Percentiles rank a stretch among this genome's conserved stretches.
phyloP scores from a whole-genome alignment of 2,888 invertebrate genomes.

The Drosophila ustulata region DNA sequence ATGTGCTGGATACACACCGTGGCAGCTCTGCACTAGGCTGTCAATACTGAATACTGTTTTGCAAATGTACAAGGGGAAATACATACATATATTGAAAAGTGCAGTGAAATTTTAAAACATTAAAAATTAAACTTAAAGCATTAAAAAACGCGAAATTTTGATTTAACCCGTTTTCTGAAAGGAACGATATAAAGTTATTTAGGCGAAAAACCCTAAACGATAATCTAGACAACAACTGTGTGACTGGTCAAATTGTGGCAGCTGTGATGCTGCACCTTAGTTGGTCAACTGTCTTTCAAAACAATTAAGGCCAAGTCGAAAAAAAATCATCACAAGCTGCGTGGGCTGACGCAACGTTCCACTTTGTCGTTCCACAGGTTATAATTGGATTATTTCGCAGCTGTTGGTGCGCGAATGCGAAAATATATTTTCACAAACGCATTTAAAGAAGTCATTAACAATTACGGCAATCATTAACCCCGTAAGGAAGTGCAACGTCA shows the following conservation, averaged over 20 bases:
- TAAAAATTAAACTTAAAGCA: background rate
- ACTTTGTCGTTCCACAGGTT: slow-evolving; percentile 41
- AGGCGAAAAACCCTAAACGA: slow-evolving; percentile 68
- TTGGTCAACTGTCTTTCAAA: slow-evolving; percentile 25
- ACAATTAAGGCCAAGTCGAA: slow-evolving; percentile 63
- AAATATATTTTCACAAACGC: slow-evolving; percentile 47
- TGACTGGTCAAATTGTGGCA: slow-evolving; percentile 24
- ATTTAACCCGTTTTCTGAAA: background rate
- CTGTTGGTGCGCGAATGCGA: slow-evolving; percentile 44
- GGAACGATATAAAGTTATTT: slow-evolving; percentile 4
- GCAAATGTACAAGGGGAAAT: slow-evolving; percentile 36
- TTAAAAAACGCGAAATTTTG: background rate
- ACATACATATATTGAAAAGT: slow-evolving; percentile 26
- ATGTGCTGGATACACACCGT: slow-evolving; percentile 79
- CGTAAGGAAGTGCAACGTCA: slow-evolving; percentile 67
- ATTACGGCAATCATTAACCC: slow-evolving; percentile 50
- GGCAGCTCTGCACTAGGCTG: slow-evolving; percentile 74
- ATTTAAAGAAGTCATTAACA: slow-evolving; percentile 78
- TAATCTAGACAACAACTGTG: slow-evolving; percentile 45
- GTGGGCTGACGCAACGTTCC: slow-evolving; percentile 55
- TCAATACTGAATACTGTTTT: slow-evolving; percentile 52
- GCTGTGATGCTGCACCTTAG: slow-evolving; percentile 37
- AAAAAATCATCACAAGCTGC: slow-evolving; percentile 36
- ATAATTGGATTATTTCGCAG: slow-evolving; percentile 70
- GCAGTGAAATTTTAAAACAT: slow-evolving; percentile 23